Percentiles rank a stretch among this genome's conserved stretches.
phyloP scores from a whole-genome alignment of 2,888 invertebrate species.

The Scaptomyza caliginosa region DNA sequence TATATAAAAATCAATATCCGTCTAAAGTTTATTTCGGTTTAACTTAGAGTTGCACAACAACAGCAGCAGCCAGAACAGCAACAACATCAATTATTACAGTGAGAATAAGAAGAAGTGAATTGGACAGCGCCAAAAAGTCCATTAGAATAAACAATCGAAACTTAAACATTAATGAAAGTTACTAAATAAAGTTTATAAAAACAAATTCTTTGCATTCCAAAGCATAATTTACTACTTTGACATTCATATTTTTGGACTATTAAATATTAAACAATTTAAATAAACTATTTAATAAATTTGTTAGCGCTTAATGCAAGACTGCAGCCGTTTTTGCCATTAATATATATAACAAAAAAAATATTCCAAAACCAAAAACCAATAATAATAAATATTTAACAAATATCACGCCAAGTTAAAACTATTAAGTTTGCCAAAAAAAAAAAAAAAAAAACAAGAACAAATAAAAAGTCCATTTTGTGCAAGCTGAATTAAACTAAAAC shows the following conservation, averaged over 20 bases:
- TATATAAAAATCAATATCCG: constrained; percentile 83
- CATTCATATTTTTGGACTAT: neutral
- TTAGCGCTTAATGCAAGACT: constrained; percentile 48
- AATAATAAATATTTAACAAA: constrained; percentile 11
- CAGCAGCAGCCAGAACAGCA: constrained; percentile 19
- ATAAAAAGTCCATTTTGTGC: constrained; percentile 53
- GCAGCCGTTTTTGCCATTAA: constrained; percentile 46
- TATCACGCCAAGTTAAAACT: constrained; percentile 16
- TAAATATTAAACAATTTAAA: neutral
- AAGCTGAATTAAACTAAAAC: constrained; percentile 3
- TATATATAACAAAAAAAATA: constrained; percentile 10
- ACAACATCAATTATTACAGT: constrained; percentile 18
- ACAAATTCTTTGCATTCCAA: too few relatives aligned
- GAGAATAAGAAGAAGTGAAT: constrained; percentile 13
- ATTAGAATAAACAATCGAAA: constrained; percentile 10
- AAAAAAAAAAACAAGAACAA: constrained; percentile 11
- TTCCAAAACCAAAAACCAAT: constrained; percentile 15
- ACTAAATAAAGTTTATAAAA: neutral
- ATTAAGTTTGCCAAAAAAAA: constrained; percentile 34
- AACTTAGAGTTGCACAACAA: constrained; percentile 46
- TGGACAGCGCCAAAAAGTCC: constrained; percentile 21
- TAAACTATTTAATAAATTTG: constrained; percentile 9
- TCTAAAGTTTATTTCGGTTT: constrained; percentile 84
- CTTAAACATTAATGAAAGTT: neutral
- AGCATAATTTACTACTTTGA: neutral